Conservation (phyloP, 2,888 invertebrate species). For the Agrochola circellaris region DNA sequence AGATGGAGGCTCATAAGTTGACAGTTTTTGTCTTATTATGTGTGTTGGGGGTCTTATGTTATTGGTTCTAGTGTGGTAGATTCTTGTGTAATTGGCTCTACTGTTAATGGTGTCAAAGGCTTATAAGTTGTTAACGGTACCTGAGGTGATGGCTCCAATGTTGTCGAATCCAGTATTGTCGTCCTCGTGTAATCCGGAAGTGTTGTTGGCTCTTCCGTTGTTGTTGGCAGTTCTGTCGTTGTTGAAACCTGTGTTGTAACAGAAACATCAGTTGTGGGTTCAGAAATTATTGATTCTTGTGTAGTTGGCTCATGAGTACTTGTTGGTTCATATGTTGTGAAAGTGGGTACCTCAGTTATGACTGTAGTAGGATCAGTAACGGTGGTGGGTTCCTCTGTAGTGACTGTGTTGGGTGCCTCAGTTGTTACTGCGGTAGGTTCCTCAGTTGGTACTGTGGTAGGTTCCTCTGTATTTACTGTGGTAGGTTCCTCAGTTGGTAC, state of each 20-base stretch:
- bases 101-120: neutral
- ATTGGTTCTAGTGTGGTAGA: neutral
- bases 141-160: constrained; percentile 22
- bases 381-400: neutral
- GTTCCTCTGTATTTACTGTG: neutral
- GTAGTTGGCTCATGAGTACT: neutral
- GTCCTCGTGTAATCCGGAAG: constrained; percentile 25
- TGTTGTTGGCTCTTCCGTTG: neutral
- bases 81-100: neutral
- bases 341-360: constrained; percentile 1
- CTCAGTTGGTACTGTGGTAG: neutral
- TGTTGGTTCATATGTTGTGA: neutral
- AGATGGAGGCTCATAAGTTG: too few species aligned
- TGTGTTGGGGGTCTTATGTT: too few species aligned
- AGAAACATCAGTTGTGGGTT: neutral
- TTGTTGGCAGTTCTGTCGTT: constrained; percentile 21
- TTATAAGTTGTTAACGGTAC: neutral
- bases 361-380: neutral
- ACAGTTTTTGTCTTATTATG: too few species aligned
- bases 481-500: neutral
- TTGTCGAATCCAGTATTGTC: constrained; percentile 7
- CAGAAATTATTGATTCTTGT: neutral
- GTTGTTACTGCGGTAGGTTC: neutral
- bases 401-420: neutral
- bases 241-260: constrained; percentile 27